A percentile compares a stretch with the other conserved stretches of the same genome.
Evolutionary conservation across 2,888 invertebrate genomes (phyloP).

Genomic region (Coelopa pilipes): DNA sequence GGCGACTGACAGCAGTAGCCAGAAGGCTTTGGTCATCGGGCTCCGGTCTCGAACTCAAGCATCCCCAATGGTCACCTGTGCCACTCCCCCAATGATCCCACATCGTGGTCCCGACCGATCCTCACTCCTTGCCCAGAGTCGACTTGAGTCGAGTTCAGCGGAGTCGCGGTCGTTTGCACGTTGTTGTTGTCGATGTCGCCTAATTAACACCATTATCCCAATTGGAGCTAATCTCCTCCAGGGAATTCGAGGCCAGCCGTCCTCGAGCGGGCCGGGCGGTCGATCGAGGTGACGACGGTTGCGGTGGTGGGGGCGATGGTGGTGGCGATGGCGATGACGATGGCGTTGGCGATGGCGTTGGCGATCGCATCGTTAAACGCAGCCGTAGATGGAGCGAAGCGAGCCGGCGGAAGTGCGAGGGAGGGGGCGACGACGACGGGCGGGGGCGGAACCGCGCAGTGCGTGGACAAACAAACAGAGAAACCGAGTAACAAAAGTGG

Average conservation of each 20-base stretch:
- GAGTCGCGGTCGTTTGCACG: neutral
- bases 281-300: neutral
- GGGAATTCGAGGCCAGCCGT: neutral
- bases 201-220: constrained; percentile 5
- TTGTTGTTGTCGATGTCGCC: neutral
- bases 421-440: no score
- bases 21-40: no score
- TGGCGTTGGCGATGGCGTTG: neutral
- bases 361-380: neutral
- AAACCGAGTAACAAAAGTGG: constrained; percentile 12
- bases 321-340: neutral
- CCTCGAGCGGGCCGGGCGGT: neutral
- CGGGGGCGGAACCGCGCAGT: constrained; percentile 4
- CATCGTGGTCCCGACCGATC: no score
- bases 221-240: neutral
- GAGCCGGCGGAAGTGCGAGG: neutral
- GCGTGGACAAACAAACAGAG: constrained; percentile 4
- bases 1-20: no score
- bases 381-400: constrained; percentile 6
- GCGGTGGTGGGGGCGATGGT: neutral
- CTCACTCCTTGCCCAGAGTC: no score
- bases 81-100: no score
- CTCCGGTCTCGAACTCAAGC: no score
- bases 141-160: no score
- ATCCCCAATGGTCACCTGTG: no score